Base-by-base conservation (phyloP, 2,113 vertebrate species). In the Labeo rohita region DNA sequence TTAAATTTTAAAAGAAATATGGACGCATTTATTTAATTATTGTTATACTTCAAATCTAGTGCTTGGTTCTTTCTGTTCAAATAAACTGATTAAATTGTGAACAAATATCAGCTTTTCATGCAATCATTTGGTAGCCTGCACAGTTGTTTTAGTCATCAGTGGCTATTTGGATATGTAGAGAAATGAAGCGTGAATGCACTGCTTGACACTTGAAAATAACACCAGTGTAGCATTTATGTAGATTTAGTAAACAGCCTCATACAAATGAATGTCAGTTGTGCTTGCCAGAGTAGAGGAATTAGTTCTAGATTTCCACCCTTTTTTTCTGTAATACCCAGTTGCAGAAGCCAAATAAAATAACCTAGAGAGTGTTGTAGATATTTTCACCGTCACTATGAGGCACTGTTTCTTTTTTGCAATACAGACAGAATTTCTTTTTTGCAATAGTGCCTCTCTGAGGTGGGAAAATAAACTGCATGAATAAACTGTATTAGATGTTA, bases 391-490 rank as follows among this genome's bases (percentile, higher is more conserved):
- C 49, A 52, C 13, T 76, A 3, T 23, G 9, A 79, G 77, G 18
- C 36, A 13, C 15, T 7, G 6, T 61, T 45, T 45, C 18, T 81
- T 63, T 34, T 80, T 65, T 49, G 7, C 49, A 66, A 15, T 10
- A 72, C 68, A 39, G 68, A 43, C 16, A 39, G 12, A 7, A 72
- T 72, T 36, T 74, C 8, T 72, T 61, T 36, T 36, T 72, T 72
- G 45, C 49, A 75, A 75, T 86, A 82, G 54, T 74, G 85, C 78
- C 85, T 50, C 85, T 16, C 18, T 36, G 78, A 50, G 85, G 78
- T 82, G 39, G 34, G 13, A 65, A 74, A 65, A 72, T 82, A 39
- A 70, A 82, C 47, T 86, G 15, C 68, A 74, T 13, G 13, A 18
- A 28, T 9, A 77, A 54, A 21, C 18, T 45, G 18, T 59, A 21